Evolutionary conservation across 2,888 invertebrate species (phyloP).

Genomic region (Heliconius ismenius): DNA sequence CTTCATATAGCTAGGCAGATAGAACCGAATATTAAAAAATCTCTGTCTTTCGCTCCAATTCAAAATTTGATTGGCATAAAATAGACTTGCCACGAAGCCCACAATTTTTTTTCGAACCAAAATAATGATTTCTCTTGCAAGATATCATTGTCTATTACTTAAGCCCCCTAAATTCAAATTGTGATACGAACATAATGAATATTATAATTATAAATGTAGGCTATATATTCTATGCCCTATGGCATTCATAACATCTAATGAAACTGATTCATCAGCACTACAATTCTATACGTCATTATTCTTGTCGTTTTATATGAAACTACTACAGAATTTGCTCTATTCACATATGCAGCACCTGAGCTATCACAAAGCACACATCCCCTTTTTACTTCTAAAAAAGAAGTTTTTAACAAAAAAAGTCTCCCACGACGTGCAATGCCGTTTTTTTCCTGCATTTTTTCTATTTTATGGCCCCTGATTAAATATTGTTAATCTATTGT

Average conservation of each 20-base stretch:
- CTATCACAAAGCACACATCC: conserved; percentile 57
- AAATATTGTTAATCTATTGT: conserved; percentile 49
- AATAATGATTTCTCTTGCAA: neutral
- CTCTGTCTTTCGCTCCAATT: no score
- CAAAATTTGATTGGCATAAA: no score
- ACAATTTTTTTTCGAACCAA: neutral
- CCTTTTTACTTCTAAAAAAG: conserved; percentile 57
- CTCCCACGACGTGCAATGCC: conserved; percentile 68
- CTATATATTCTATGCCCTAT: neutral
- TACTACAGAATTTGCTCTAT: conserved; percentile 51
- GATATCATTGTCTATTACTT: neutral
- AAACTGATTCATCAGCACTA: conserved; percentile 29
- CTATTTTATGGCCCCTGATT: conserved; percentile 60
- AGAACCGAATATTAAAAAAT: no score
- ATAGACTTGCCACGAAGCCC: no score
- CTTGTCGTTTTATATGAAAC: conserved; percentile 30
- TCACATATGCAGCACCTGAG: conserved; percentile 65
- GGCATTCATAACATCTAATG: conserved; percentile 24
- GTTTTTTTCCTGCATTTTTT: conserved; percentile 54
- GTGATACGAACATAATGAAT: neutral
- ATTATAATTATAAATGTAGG: neutral
- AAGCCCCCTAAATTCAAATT: neutral
- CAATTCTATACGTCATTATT: conserved; percentile 33
- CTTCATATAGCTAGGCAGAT: no score
- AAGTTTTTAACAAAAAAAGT: conserved; percentile 53